These are phyloP conservation scores for Murina feae DNA, from an alignment of 2,113 vertebrate genomes.

Conservation along the genomic window DNA sequence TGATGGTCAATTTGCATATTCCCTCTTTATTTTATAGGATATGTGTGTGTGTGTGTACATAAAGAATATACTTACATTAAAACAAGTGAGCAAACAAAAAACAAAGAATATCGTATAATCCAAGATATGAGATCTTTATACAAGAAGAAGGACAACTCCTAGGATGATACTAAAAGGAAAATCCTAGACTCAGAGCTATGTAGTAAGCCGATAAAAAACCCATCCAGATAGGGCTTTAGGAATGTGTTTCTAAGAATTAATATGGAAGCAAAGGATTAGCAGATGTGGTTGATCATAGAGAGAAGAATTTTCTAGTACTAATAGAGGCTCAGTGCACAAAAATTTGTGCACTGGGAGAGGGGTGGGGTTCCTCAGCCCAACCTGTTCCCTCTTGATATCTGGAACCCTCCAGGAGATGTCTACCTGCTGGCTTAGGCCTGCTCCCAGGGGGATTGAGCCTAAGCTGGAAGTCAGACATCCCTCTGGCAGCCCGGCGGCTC, in stretches of 20 bases:
- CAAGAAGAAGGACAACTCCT: not conserved
- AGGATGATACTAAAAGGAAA: not conserved
- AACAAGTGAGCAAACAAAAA: not conserved
- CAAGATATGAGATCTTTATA: not conserved
- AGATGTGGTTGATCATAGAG: not conserved
- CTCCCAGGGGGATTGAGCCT: too few species aligned
- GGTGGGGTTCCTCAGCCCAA: too few species aligned
- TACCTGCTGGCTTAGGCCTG: too few species aligned
- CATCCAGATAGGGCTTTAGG: not conserved
- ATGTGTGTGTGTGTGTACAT: too few species aligned
- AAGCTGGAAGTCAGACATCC: too few species aligned
- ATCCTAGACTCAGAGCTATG: not conserved
- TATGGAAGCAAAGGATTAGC: not conserved
- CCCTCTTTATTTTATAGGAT: too few species aligned
- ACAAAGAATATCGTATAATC: not conserved
- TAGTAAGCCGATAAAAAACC: not conserved
- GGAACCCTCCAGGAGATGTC: too few species aligned
- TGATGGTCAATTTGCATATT: too few species aligned
- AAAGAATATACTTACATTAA: not conserved
- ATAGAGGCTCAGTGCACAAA: too few species aligned
- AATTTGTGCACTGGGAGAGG: too few species aligned
- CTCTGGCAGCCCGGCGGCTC: too few species aligned
- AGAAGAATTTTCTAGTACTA: not conserved
- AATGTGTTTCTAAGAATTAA: not conserved
- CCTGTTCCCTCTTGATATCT: too few species aligned